phyloP scores from a whole-genome alignment of 2,113 vertebrate genomes.

The Aramus guarauna region DNA sequence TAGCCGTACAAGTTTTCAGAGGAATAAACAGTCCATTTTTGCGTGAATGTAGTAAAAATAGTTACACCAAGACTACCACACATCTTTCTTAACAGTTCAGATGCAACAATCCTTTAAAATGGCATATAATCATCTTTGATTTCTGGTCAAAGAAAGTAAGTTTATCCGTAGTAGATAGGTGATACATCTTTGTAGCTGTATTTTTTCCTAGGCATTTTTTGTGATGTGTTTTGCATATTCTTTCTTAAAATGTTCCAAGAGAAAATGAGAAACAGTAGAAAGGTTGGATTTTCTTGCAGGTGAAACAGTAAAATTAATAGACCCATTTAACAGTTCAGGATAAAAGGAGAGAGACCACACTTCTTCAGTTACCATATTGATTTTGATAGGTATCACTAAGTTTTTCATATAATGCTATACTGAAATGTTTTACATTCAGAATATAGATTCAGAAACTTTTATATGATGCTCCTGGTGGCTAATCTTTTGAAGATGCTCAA shows the following conservation, averaged over 20 bases:
- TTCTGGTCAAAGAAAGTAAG: neutral
- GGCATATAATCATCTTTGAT: neutral
- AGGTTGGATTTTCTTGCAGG: neutral
- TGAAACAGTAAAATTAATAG: constrained; percentile 9
- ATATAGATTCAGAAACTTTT: neutral
- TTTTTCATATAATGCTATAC: neutral
- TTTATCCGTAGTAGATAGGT: neutral
- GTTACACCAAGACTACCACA: neutral
- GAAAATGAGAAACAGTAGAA: neutral
- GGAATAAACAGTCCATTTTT: neutral
- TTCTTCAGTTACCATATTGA: neutral
- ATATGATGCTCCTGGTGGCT: neutral
- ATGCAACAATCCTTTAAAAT: neutral
- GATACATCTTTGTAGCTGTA: neutral
- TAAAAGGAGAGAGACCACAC: neutral
- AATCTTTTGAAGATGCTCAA: neutral
- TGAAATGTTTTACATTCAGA: neutral
- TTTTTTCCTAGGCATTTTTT: constrained; percentile 13
- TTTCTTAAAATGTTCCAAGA: neutral
- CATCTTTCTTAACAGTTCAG: neutral
- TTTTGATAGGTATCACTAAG: neutral
- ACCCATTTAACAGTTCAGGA: neutral
- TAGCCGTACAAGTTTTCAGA: neutral
- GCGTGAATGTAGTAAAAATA: neutral
- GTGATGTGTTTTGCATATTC: neutral